phyloP scores from a whole-genome alignment of 2,888 invertebrate genomes.

The Dryococelus australis region DNA sequence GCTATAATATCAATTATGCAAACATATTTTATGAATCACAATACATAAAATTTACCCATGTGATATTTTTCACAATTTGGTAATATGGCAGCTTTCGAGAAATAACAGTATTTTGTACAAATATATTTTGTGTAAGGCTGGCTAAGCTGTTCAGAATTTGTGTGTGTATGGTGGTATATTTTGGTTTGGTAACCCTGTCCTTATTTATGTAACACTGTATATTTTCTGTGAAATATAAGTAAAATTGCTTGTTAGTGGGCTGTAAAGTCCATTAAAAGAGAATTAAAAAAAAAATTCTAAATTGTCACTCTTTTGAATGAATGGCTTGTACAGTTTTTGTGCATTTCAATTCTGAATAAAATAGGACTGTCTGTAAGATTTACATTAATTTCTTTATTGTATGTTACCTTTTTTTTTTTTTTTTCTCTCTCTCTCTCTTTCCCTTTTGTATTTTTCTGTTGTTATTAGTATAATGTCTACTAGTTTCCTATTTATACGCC shows the following conservation, averaged over 20 bases:
- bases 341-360: constrained; percentile 9
- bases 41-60: too few relatives aligned
- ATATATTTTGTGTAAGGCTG: background rate
- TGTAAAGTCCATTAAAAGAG: background rate
- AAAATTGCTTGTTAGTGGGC: background rate
- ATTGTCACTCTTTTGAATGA: background rate
- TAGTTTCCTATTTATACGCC: too few relatives aligned
- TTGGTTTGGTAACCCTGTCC: background rate
- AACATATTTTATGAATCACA: background rate
- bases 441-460: too few relatives aligned
- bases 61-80: background rate
- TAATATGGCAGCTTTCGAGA: background rate
- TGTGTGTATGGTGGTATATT: background rate
- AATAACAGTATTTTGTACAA: background rate
- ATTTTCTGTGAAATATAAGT: background rate
- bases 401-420: too few relatives aligned
- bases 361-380: background rate
- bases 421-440: too few relatives aligned
- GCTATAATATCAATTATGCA: too few relatives aligned
- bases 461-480: too few relatives aligned
- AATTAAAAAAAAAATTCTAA: background rate
- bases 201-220: background rate
- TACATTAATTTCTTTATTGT: too few relatives aligned
- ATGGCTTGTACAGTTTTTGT: constrained; percentile 8
- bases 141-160: background rate